Evolutionary conservation across 1,140 invertebrate genomes (phyloP).

Genomic region (Pomphorhynchus laevis): DNA sequence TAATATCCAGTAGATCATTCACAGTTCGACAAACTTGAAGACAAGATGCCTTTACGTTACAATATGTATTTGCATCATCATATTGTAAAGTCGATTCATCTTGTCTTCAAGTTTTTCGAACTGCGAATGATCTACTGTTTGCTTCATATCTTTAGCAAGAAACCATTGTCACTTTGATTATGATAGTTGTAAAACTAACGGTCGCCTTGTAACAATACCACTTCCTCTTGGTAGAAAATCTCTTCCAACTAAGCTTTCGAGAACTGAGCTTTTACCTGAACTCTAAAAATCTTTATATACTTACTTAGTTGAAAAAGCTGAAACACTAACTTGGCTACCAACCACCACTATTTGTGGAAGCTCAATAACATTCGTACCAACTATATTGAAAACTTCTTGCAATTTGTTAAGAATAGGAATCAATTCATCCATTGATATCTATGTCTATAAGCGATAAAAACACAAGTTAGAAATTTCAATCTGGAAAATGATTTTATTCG

Average conservation of each 20-base stretch:
- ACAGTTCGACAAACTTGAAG: too few relatives aligned
- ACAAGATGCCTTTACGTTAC: too few relatives aligned
- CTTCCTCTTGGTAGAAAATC: slow-evolving; percentile 79
- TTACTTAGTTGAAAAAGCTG: neutral
- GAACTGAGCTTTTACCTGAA: slow-evolving; percentile 92
- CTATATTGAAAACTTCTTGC: slow-evolving; percentile 98
- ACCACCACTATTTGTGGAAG: slow-evolving; percentile 93
- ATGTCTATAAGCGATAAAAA: neutral
- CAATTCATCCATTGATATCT: slow-evolving; percentile 48
- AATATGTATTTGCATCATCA: too few relatives aligned
- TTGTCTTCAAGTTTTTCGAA: too few relatives aligned
- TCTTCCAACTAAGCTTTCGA: slow-evolving; percentile 81
- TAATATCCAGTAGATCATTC: too few relatives aligned
- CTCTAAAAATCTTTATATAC: slow-evolving; percentile 29
- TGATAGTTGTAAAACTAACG: slow-evolving; percentile 65
- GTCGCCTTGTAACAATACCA: slow-evolving; percentile 77
- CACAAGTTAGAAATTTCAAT: too few relatives aligned
- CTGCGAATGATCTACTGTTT: too few relatives aligned
- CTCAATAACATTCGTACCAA: slow-evolving; percentile 77
- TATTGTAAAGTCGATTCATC: too few relatives aligned
- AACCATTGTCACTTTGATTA: slow-evolving; percentile 36
- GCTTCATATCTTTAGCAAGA: too few relatives aligned
- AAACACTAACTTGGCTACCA: slow-evolving; percentile 51
- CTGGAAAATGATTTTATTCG: too few relatives aligned
- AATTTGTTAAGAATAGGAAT: slow-evolving; percentile 98